These are phyloP conservation scores for Chloroclysta siterata DNA, from an alignment of 2,888 invertebrate species.

Conservation along the genomic window DNA sequence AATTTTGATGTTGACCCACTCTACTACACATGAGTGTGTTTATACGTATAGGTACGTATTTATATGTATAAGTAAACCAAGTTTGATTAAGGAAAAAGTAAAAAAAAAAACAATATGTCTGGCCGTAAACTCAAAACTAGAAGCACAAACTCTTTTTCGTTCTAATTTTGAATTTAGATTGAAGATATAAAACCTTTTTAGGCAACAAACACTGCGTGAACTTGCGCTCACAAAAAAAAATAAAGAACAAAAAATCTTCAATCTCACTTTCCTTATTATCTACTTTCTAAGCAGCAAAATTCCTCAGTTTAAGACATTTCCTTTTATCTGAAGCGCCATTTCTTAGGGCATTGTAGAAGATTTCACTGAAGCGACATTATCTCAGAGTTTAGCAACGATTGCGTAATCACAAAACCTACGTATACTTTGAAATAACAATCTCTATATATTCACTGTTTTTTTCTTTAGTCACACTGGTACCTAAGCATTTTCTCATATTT, in stretches of 20 bases:
- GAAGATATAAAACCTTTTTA: conserved; percentile 15
- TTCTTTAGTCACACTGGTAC: neutral
- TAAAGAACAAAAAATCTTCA: conserved; percentile 30
- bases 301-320: conserved; percentile 64
- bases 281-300: conserved; percentile 44
- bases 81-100: neutral
- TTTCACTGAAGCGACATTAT: conserved; percentile 61
- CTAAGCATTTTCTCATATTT: neutral
- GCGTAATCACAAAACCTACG: conserved; percentile 55
- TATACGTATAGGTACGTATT: neutral
- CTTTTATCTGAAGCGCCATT: conserved; percentile 68
- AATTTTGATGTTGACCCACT: conserved; percentile 10
- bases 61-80: neutral
- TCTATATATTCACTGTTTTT: neutral
- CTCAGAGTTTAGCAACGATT: conserved; percentile 57
- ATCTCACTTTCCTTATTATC: conserved; percentile 42
- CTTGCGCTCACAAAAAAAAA: conserved; percentile 14
- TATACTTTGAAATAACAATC: neutral
- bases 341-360: conserved; percentile 65
- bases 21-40: neutral
- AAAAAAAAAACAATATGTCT: neutral
- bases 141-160: neutral
- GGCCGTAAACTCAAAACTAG: neutral
- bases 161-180: conserved; percentile 11
- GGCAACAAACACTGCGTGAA: conserved; percentile 1